These are phyloP conservation scores for Pantherophis guttatus DNA, from an alignment of 2,113 vertebrate species.

Conservation along the genomic window DNA sequence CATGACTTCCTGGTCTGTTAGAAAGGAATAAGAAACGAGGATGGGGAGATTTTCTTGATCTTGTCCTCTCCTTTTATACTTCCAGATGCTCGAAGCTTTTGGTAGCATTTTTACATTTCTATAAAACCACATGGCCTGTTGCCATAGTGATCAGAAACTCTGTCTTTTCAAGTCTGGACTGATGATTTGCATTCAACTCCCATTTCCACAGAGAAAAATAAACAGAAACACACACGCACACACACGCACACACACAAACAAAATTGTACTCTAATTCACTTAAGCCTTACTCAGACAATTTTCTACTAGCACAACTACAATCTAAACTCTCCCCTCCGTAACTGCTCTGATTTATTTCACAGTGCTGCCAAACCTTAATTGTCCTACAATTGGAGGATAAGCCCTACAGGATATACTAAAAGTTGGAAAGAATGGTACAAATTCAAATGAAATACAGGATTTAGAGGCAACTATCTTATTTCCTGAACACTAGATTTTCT, in stretches of 20 bases:
- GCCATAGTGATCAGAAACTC: conserved; percentile 68
- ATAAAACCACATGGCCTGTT: conserved; percentile 50
- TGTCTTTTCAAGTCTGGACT: conserved; percentile 56
- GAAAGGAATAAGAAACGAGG: not conserved
- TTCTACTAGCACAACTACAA: not conserved
- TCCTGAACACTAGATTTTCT: not conserved
- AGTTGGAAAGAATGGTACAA: not conserved
- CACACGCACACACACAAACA: accelerated
- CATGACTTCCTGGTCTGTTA: not conserved
- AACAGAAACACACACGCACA: not conserved
- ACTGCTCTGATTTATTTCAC: not conserved
- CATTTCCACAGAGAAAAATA: conserved; percentile 51
- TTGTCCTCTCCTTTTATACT: conserved; percentile 21
- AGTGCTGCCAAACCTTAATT: not conserved
- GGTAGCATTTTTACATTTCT: conserved; percentile 35
- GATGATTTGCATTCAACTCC: conserved; percentile 60
- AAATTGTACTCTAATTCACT: not conserved
- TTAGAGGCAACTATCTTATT: not conserved
- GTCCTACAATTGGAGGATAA: not conserved
- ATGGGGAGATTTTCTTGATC: not conserved
- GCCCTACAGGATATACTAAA: not conserved
- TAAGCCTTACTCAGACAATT: not conserved
- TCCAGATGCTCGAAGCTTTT: conserved; percentile 21
- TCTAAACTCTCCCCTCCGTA: not conserved
- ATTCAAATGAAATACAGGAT: not conserved